Evolutionary conservation across 2,113 vertebrate genomes (phyloP).

Genomic region (Montifringilla adamsi): DNA sequence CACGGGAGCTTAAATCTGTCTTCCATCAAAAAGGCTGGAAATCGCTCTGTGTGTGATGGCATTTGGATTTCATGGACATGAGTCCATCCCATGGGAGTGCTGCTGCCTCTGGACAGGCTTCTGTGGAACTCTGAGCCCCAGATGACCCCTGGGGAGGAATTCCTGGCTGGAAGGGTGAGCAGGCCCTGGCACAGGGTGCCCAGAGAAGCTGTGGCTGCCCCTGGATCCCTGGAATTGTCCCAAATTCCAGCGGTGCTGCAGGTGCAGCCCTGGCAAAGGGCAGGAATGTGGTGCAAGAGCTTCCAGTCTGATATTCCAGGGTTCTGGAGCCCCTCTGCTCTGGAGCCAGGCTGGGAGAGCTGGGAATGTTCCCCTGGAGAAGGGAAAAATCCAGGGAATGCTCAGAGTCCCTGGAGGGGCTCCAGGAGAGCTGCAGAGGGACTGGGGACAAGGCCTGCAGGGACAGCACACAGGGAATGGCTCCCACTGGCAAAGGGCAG

Average conservation of each 20-base stretch:
- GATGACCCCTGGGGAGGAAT: background rate
- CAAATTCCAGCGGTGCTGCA: background rate
- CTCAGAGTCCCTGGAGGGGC: background rate
- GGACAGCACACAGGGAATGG: background rate
- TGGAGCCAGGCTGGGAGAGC: background rate
- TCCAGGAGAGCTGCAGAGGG: background rate
- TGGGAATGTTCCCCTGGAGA: background rate
- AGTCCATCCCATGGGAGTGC: background rate
- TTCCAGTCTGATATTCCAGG: background rate
- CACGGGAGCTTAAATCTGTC: background rate
- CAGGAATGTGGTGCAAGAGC: background rate
- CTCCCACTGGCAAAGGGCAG: background rate
- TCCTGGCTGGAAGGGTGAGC: background rate
- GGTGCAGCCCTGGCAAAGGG: background rate
- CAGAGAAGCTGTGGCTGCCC: background rate
- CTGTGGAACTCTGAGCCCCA: accelerated
- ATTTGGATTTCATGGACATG: background rate
- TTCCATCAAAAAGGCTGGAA: background rate
- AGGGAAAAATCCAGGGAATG: accelerated
- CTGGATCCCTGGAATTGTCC: background rate
- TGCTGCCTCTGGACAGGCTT: background rate
- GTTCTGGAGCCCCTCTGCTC: background rate
- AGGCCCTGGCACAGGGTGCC: background rate
- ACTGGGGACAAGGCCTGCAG: background rate
- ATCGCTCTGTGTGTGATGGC: background rate